phyloP scores from a whole-genome alignment of 2,888 invertebrate species.

The Aleiodes testaceus region DNA sequence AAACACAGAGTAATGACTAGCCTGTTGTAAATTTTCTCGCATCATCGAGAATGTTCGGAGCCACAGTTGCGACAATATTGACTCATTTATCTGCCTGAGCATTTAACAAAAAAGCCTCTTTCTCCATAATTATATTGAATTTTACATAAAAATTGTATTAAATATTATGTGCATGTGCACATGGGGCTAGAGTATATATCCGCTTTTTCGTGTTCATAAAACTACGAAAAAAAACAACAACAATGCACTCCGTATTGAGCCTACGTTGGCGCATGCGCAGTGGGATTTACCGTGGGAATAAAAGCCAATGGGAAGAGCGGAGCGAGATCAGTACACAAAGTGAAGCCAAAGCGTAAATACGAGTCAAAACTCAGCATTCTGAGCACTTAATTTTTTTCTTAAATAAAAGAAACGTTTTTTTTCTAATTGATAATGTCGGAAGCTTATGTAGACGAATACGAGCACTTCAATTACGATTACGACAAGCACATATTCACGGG shows the following conservation, averaged over 20 bases:
- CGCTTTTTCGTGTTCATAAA: no score
- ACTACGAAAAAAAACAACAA: no score
- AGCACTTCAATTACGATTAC: conserved; percentile 94
- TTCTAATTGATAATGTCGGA: conserved; percentile 80
- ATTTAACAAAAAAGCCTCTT: no score
- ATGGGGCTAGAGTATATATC: no score
- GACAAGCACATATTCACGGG: conserved; percentile 91
- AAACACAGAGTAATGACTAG: no score
- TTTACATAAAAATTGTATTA: no score
- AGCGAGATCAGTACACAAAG: conserved; percentile 13
- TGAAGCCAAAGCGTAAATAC: neutral
- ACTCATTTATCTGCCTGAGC: no score
- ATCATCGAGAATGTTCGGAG: no score
- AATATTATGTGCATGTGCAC: no score
- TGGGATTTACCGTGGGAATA: neutral
- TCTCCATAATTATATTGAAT: no score
- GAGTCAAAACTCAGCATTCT: neutral
- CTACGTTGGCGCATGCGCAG: conserved; percentile 8
- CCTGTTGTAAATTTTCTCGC: no score
- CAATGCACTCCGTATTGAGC: conserved; percentile 11
- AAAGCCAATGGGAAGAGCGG: neutral
- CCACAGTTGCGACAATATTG: no score
- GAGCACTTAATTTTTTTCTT: neutral
- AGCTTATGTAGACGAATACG: conserved; percentile 91
- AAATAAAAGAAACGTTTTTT: neutral